Conservation (phyloP, 2,888 invertebrate genomes). For the Poecilus cupreus region DNA sequence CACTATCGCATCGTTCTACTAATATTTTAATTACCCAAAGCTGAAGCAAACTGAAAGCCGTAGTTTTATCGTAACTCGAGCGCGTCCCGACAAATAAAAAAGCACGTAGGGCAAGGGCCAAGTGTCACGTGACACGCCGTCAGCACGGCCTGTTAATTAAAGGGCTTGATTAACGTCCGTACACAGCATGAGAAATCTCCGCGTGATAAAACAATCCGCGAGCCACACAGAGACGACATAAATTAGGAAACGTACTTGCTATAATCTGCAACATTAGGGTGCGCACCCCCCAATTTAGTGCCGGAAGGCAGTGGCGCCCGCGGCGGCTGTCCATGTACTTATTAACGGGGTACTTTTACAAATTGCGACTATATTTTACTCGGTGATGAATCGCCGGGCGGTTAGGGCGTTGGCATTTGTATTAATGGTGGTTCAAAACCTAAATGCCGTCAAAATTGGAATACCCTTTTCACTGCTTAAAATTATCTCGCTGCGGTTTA, state of each 20-base stretch:
- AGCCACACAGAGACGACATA: not conserved
- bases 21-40: too few relatives aligned
- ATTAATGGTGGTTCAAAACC: conserved; percentile 38
- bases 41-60: too few relatives aligned
- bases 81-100: too few relatives aligned
- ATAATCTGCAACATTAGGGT: conserved; percentile 47
- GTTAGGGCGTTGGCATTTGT: conserved; percentile 27
- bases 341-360: conserved; percentile 41
- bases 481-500: conserved; percentile 17
- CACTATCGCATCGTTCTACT: not conserved
- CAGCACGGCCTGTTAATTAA: conserved; percentile 38
- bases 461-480: conserved; percentile 22
- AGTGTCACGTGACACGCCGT: conserved; percentile 41
- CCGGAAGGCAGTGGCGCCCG: too few relatives aligned
- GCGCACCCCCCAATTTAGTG: not conserved
- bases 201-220: conserved; percentile 23
- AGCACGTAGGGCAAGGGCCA: not conserved
- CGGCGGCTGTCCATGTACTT: not conserved
- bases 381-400: conserved; percentile 22
- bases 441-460: conserved; percentile 36
- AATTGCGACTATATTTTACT: conserved; percentile 23
- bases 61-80: too few relatives aligned
- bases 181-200: conserved; percentile 39
- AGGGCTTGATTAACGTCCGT: conserved; percentile 28
- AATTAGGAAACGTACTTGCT: conserved; percentile 44